Evolutionary conservation across 2,888 invertebrate genomes (phyloP), one percentile per base, ranked within the genome.

Genomic region (Cactoblastis cactorum): DNA sequence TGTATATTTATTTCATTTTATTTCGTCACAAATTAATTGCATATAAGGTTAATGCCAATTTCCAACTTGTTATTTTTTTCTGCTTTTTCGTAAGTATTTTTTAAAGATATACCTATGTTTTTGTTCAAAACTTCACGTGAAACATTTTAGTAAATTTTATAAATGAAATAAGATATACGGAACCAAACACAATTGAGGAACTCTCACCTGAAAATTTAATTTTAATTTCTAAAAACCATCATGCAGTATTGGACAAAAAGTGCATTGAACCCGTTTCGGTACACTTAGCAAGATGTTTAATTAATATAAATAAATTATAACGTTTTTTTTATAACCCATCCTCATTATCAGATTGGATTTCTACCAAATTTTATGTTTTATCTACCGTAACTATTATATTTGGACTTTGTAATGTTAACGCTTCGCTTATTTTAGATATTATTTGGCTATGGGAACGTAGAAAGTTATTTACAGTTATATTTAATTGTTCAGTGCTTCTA

Each of bases 261-360:
- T 74, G 61, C 83, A 71, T 77, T 73, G 76, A 81, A 77, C 83
- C 72, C 70, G 84, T 72, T 82, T 74, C 76, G 77, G 84, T 85
- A 83, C 84, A 85, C 81, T 86, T 81, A 72, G 62, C 69, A 50
- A 57, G 61, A 65, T 73, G 74, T 80, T 83, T 84, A 84, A 86
- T 84, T 84, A 83, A 83, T 82, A 82, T 80, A 77, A 74, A 80
- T 77, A 75, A 80, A 76, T 75, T 68, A 80, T 73, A 75, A 79
- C 65, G 69, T 78, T 74, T 78, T 75, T 78, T 74, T 78, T 75
- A 73, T 71, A 63, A 67, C 65, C 54, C 59, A 61, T 56, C 58
- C 67, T 73, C 74, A 77, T 80, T 79, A 80, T 79, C 80, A 70
- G 69, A 67, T 74, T 71, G 59, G 61, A 71, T 71, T 69, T 71